Percentiles rank a stretch among this genome's conserved stretches.
These are phyloP conservation scores for Tineola bisselliella DNA, from an alignment of 2,888 invertebrate genomes.

Conservation along the genomic window DNA sequence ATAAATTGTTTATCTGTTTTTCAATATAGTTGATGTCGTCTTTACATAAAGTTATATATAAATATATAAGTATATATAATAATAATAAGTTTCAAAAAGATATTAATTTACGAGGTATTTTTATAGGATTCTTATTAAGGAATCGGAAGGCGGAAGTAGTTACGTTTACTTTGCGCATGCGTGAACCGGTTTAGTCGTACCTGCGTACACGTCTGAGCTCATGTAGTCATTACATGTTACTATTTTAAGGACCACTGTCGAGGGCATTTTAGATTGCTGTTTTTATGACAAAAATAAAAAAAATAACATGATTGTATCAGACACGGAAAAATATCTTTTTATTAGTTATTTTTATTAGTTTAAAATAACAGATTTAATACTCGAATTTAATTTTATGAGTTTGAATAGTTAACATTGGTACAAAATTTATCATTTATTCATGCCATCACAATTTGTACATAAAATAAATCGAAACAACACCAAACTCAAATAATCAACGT, in stretches of 20 bases:
- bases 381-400: too few species aligned
- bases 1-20: background rate
- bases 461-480: too few species aligned
- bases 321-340: too few species aligned
- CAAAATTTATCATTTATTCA: too few species aligned
- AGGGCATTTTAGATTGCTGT: background rate
- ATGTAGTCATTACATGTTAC: background rate
- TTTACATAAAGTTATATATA: background rate
- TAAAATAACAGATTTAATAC: too few species aligned
- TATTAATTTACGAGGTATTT: slow-evolving; percentile 4
- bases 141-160: slow-evolving; percentile 12
- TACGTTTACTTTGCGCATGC: slow-evolving; percentile 4
- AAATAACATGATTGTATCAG: too few species aligned
- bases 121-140: slow-evolving; percentile 9
- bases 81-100: background rate
- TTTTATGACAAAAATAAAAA: too few species aligned
- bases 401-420: too few species aligned
- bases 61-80: background rate
- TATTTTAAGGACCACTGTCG: background rate
- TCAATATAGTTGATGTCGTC: background rate
- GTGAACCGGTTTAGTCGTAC: slow-evolving; percentile 6
- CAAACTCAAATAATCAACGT: too few species aligned
- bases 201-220: slow-evolving; percentile 10
- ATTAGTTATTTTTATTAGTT: too few species aligned
- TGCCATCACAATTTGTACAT: too few species aligned